Percentiles rank a stretch among this genome's conserved stretches.
Evolutionary conservation across 2,113 vertebrate genomes (phyloP).

Genomic region (Malurus alboscapulatus): DNA sequence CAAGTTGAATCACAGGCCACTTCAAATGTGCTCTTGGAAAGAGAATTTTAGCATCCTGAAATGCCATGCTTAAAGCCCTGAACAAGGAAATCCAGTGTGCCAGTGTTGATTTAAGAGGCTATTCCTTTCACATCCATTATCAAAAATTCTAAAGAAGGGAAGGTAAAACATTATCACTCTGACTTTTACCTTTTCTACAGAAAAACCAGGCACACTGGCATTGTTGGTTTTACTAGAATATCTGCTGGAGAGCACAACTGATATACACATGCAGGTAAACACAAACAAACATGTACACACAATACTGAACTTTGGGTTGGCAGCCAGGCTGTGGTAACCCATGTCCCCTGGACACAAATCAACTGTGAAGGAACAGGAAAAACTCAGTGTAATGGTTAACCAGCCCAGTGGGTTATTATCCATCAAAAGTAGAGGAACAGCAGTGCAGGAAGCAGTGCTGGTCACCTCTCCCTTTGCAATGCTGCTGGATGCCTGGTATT

Average conservation of each 20-base stretch:
- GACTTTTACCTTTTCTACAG: neutral
- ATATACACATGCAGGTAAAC: slow-evolving; percentile 19
- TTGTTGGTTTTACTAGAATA: neutral
- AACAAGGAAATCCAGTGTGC: neutral
- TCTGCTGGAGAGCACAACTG: neutral
- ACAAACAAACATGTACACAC: neutral
- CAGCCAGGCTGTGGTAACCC: neutral
- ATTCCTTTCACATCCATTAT: neutral
- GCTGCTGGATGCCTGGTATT: slow-evolving; percentile 14
- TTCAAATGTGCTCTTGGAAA: neutral
- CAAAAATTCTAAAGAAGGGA: neutral
- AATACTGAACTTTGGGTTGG: slow-evolving; percentile 35
- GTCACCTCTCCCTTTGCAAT: slow-evolving; percentile 39
- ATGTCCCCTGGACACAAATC: slow-evolving; percentile 38
- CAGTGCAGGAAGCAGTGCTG: neutral
- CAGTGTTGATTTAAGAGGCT: neutral
- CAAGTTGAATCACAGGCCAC: neutral
- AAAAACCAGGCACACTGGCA: neutral
- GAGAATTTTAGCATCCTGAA: neutral
- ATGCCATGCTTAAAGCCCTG: neutral
- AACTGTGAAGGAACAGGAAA: slow-evolving; percentile 45
- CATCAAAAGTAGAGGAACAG: slow-evolving; percentile 53
- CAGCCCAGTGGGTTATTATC: slow-evolving; percentile 49
- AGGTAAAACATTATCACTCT: neutral
- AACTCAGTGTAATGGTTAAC: slow-evolving; percentile 65